Percentiles rank a stretch among this genome's conserved stretches.
Evolutionary conservation across 1,140 invertebrate genomes (phyloP).

Genomic region (Macrotrachela quadricornifera): DNA sequence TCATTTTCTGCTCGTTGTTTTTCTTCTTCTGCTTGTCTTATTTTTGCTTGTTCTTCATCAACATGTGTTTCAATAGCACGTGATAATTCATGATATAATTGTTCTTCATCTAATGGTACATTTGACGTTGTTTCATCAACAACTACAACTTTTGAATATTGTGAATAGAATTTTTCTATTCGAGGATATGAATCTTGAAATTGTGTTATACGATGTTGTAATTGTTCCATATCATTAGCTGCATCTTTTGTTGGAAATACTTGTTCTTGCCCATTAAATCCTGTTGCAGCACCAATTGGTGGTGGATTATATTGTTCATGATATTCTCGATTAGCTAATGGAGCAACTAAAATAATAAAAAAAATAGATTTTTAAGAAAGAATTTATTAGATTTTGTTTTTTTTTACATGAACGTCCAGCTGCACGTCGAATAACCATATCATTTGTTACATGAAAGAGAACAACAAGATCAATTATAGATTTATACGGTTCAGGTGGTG

Average conservation of each 20-base stretch:
- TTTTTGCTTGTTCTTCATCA: conserved; percentile 12
- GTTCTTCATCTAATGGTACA: not conserved
- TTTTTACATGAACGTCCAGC: conserved; percentile 22
- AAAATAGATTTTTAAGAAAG: not conserved
- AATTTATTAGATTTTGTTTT: not conserved
- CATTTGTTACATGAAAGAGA: conserved; percentile 21
- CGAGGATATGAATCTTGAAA: conserved; percentile 25
- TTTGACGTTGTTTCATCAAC: conserved; percentile 18
- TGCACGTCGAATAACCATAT: conserved; percentile 23
- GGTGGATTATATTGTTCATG: conserved; percentile 28
- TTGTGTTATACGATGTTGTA: conserved; percentile 16
- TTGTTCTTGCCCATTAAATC: conserved; percentile 20
- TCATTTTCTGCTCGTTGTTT: conserved; percentile 22
- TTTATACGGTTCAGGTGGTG: conserved; percentile 16
- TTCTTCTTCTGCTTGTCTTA: conserved; percentile 23
- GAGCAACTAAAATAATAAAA: conserved; percentile 13
- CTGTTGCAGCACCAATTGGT: conserved; percentile 27
- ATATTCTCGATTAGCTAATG: conserved; percentile 17
- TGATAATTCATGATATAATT: not conserved
- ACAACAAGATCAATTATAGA: conserved; percentile 28
- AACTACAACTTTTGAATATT: conserved; percentile 21
- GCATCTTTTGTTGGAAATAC: conserved; percentile 22
- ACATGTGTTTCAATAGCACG: not conserved
- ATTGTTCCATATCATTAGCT: conserved; percentile 25
- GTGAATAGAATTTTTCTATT: conserved; percentile 26